These are phyloP conservation scores for Parapsyche elsis DNA, from an alignment of 1,140 invertebrate species.

Conservation along the genomic window DNA sequence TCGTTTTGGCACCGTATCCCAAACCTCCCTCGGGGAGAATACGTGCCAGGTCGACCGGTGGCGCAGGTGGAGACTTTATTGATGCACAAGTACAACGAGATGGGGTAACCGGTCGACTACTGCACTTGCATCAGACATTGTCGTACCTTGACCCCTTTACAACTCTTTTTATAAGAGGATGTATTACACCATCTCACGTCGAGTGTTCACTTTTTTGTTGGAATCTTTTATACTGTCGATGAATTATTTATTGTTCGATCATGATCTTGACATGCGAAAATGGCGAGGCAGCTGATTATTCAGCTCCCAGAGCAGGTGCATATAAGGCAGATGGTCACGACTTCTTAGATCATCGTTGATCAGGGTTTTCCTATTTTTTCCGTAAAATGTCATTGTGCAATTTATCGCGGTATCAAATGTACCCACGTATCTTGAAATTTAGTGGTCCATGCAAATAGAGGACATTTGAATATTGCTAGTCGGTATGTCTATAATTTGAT, in stretches of 20 bases:
- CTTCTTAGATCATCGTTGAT: neutral
- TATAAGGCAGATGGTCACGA: neutral
- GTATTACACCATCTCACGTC: neutral
- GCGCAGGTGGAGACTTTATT: conserved; percentile 19
- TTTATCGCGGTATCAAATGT: neutral
- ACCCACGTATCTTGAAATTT: too few species aligned
- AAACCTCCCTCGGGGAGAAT: conserved; percentile 8
- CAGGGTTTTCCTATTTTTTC: neutral
- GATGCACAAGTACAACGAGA: neutral
- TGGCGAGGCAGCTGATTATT: neutral
- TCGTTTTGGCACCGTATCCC: conserved; percentile 49
- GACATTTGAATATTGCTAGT: neutral
- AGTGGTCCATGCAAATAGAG: neutral
- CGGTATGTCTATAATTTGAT: conserved; percentile 50
- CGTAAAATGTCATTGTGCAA: neutral
- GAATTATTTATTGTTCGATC: neutral
- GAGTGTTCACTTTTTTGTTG: neutral
- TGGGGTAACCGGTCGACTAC: neutral
- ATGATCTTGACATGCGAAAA: neutral
- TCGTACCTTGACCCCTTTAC: conserved; percentile 26
- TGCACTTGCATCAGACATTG: conserved; percentile 2
- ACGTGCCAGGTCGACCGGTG: conserved; percentile 26
- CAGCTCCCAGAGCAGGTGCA: neutral
- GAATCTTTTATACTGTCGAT: neutral
- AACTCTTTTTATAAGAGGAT: neutral